phyloP scores from a whole-genome alignment of 1,140 invertebrate genomes.

The Nomia melanderi region DNA sequence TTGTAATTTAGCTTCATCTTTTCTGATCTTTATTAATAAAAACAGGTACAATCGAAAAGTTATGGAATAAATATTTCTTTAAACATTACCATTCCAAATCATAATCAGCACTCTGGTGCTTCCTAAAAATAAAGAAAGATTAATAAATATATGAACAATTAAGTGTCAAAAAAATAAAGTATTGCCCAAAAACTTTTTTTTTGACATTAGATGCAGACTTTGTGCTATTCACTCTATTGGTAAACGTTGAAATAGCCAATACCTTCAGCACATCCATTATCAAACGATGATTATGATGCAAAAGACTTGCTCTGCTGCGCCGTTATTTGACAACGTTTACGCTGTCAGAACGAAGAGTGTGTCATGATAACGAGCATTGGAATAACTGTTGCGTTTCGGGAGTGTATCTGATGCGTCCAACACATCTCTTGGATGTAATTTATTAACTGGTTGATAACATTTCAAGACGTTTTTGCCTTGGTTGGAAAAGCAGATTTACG shows the following conservation, averaged over 20 bases:
- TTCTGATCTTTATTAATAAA: constrained; percentile 61
- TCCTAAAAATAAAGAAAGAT: constrained; percentile 7
- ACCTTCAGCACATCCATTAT: neutral
- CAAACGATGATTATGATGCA: too few relatives aligned
- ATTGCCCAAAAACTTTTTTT: too few relatives aligned
- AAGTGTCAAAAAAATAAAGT: neutral
- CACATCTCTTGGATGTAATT: neutral
- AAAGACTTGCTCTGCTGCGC: neutral
- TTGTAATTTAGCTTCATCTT: constrained; percentile 83
- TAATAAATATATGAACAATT: neutral
- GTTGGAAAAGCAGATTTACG: neutral
- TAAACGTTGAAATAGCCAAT: neutral
- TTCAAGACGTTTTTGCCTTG: neutral
- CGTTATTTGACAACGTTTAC: too few relatives aligned
- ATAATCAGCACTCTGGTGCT: too few relatives aligned
- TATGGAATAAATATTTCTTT: neutral
- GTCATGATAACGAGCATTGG: neutral
- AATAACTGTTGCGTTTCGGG: neutral
- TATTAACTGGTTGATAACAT: neutral
- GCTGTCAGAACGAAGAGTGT: neutral
- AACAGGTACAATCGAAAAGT: too few relatives aligned
- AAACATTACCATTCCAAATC: neutral
- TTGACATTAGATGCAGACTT: too few relatives aligned
- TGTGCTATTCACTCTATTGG: neutral
- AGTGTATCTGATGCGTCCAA: neutral